phyloP scores from a whole-genome alignment of 2,888 invertebrate genomes.

The Lasioglossum oenotherae region DNA sequence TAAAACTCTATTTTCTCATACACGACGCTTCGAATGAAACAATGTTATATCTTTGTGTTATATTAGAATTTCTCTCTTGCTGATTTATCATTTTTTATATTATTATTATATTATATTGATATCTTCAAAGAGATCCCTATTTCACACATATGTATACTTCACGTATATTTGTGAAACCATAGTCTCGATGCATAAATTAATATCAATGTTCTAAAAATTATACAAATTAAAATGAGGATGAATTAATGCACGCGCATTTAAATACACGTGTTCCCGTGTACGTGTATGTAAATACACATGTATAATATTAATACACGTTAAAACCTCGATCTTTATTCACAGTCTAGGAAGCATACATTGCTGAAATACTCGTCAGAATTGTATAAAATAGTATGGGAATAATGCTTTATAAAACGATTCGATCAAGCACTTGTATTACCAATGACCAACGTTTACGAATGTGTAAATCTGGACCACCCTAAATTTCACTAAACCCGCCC shows the following conservation, averaged over 20 bases:
- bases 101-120: no score
- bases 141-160: no score
- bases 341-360: neutral
- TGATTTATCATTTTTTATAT: neutral
- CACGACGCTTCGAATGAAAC: neutral
- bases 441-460: constrained; percentile 12
- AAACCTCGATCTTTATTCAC: neutral
- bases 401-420: neutral
- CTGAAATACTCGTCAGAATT: neutral
- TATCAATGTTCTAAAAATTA: no score
- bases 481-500: neutral
- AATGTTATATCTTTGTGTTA: neutral
- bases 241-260: no score
- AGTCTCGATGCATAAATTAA: no score
- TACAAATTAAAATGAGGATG: no score
- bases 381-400: no score
- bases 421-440: neutral
- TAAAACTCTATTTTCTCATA: neutral
- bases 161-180: no score
- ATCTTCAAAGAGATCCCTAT: neutral
- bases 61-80: neutral
- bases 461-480: constrained; percentile 27
- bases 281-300: no score
- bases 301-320: no score
- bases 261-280: no score